Conservation (phyloP, 2,888 invertebrate genomes). For the Tenthredo scrophulariae region DNA sequence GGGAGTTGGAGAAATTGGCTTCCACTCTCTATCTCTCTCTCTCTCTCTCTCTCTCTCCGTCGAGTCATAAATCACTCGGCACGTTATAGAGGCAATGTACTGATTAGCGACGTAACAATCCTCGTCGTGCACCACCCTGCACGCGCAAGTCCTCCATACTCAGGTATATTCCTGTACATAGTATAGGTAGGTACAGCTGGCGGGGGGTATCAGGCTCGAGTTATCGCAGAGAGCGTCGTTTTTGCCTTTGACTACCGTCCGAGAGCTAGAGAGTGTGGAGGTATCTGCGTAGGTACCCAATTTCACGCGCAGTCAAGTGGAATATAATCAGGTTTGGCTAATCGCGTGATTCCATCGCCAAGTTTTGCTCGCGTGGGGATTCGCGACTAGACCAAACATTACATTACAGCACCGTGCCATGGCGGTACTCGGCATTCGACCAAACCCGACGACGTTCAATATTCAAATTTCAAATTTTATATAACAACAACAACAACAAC, state of each 20-base stretch:
- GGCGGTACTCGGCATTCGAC: no score
- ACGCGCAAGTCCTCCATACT: neutral
- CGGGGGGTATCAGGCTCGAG: slow-evolving; percentile 11
- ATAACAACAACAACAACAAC: neutral
- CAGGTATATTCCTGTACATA: slow-evolving; percentile 5
- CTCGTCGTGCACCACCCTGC: slow-evolving; percentile 16
- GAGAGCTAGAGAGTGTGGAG: slow-evolving; percentile 6
- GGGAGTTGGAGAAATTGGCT: slow-evolving; percentile 43
- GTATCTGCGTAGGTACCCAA: slow-evolving; percentile 56
- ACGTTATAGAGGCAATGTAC: slow-evolving; percentile 49
- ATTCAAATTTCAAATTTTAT: slow-evolving; percentile 11
- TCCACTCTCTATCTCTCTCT: slow-evolving; percentile 1
- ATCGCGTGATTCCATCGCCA: slow-evolving; percentile 58
- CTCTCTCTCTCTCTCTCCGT: neutral
- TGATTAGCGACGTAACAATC: slow-evolving; percentile 52
- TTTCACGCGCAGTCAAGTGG: slow-evolving; percentile 60
- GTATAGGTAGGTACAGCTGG: neutral
- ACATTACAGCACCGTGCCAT: neutral
- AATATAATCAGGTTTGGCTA: slow-evolving; percentile 60
- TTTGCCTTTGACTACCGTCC: slow-evolving; percentile 49
- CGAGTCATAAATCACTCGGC: slow-evolving; percentile 50
- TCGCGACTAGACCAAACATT: slow-evolving; percentile 8
- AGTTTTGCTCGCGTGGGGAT: slow-evolving; percentile 25
- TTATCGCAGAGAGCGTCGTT: slow-evolving; percentile 23
- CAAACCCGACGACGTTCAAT: neutral